A percentile compares a stretch with the other conserved stretches of the same genome.
Conservation (phyloP, 2,797 vertebrate species). For the Sparidentex hasta region DNA sequence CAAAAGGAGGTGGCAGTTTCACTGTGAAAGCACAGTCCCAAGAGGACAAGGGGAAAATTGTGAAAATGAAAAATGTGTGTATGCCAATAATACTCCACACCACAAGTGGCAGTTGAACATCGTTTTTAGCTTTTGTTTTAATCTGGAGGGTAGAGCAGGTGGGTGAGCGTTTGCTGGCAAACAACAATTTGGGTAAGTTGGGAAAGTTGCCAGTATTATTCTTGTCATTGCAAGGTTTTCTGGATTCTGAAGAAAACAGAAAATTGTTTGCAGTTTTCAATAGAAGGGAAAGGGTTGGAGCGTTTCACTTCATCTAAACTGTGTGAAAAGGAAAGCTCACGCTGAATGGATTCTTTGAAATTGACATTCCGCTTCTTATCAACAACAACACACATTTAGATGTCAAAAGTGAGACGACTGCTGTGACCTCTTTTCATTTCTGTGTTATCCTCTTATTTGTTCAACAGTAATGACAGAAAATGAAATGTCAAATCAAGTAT, state of each 20-base stretch:
- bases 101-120: conserved; percentile 14
- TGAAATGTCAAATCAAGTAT: not conserved
- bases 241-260: conserved; percentile 5
- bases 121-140: conserved; percentile 15
- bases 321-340: not conserved
- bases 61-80: conserved; percentile 18
- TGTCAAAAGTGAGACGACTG: not conserved
- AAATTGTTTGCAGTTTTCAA: not conserved
- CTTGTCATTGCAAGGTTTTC: not conserved
- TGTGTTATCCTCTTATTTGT: not conserved
- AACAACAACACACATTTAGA: not conserved
- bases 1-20: conserved; percentile 65
- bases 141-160: conserved; percentile 13
- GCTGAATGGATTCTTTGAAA: not conserved
- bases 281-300: not conserved
- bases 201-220: conserved; percentile 11
- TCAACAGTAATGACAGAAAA: conserved; percentile 23
- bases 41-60: not conserved
- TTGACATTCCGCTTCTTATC: not conserved
- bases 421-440: not conserved
- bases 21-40: conserved; percentile 69
- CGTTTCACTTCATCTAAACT: not conserved
- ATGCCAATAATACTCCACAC: not conserved
- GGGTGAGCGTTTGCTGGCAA: not conserved
- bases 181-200: not conserved